Evolutionary conservation across 2,888 invertebrate species (phyloP).

Genomic region (Protodeltote pygarga): DNA sequence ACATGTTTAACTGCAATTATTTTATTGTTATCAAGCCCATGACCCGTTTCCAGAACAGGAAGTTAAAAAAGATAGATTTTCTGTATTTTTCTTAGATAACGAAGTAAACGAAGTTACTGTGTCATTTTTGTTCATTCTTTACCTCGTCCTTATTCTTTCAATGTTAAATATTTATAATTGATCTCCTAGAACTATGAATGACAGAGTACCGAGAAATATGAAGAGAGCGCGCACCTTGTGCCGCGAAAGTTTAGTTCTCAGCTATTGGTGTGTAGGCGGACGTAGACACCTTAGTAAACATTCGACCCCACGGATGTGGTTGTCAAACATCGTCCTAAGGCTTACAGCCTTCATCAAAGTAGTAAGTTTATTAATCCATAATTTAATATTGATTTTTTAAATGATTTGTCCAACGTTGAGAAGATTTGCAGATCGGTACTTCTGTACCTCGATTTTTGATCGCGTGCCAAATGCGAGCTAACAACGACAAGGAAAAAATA

Average conservation of each 20-base stretch:
- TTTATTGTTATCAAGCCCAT: constrained; percentile 15
- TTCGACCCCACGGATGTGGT: constrained; percentile 60
- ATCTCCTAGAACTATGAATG: constrained; percentile 33
- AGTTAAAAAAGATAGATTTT: constrained; percentile 24
- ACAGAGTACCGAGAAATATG: constrained; percentile 31
- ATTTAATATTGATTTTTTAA: constrained; percentile 21
- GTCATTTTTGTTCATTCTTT: constrained; percentile 35
- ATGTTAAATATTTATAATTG: constrained; percentile 43
- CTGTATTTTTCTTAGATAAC: constrained; percentile 25
- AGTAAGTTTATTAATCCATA: constrained; percentile 12
- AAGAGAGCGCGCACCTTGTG: constrained; percentile 20
- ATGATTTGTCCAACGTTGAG: constrained; percentile 40
- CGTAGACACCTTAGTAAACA: constrained; percentile 52
- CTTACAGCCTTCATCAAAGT: constrained; percentile 19
- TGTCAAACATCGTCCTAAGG: constrained; percentile 38
- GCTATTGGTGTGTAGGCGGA: constrained; percentile 37
- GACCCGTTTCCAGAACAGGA: constrained; percentile 35
- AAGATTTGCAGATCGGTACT: constrained; percentile 56
- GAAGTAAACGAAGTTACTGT: constrained; percentile 12
- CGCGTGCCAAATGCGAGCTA: constrained; percentile 74
- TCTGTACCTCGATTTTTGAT: constrained; percentile 70
- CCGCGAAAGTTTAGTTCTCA: constrained; percentile 33
- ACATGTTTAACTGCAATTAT: constrained; percentile 18
- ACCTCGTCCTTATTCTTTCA: constrained; percentile 39
- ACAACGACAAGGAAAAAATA: constrained; percentile 82